A percentile compares a stretch with the other conserved stretches of the same genome.
These are phyloP conservation scores for Drosophila baimaii DNA, from an alignment of 1,140 invertebrate species.

Conservation along the genomic window DNA sequence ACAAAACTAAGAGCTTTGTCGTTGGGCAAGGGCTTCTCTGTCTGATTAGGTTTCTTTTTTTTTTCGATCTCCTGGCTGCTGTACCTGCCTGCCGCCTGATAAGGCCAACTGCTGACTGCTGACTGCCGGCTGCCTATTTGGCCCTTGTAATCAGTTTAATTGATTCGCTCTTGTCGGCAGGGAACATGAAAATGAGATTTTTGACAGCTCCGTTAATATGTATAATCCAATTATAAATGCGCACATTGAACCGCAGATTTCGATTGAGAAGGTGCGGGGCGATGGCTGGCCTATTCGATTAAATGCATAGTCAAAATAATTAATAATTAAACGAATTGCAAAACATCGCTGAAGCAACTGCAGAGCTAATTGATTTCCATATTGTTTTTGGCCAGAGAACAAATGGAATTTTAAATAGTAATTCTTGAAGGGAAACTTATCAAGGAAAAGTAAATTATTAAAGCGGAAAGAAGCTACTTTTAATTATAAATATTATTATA, in stretches of 20 bases:
- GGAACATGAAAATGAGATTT: slow-evolving; percentile 41
- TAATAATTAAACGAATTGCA: not conserved
- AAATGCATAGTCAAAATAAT: slow-evolving; percentile 1
- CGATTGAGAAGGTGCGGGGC: slow-evolving; percentile 31
- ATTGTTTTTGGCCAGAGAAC: not conserved
- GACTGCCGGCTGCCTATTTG: slow-evolving; percentile 6
- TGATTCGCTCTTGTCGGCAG: slow-evolving; percentile 33
- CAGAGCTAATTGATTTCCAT: not conserved
- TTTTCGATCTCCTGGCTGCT: slow-evolving; percentile 9
- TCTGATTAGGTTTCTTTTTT: slow-evolving; percentile 18
- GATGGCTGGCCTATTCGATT: slow-evolving; percentile 18
- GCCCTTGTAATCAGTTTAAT: slow-evolving; percentile 45
- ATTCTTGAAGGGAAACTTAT: no score
- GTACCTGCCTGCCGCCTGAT: slow-evolving; percentile 7
- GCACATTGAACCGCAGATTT: slow-evolving; percentile 39
- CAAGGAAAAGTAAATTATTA: no score
- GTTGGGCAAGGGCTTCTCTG: slow-evolving; percentile 33
- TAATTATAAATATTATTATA: not conserved
- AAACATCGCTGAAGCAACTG: not conserved
- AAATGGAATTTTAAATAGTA: no score
- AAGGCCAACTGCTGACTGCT: slow-evolving; percentile 3
- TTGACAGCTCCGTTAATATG: slow-evolving; percentile 50
- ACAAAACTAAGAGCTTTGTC: slow-evolving; percentile 9
- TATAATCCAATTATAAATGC: slow-evolving; percentile 43
- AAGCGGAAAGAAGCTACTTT: not conserved